Evolutionary conservation across 2,797 vertebrate genomes (phyloP).

Genomic region (Odontamblyopus rebecca): DNA sequence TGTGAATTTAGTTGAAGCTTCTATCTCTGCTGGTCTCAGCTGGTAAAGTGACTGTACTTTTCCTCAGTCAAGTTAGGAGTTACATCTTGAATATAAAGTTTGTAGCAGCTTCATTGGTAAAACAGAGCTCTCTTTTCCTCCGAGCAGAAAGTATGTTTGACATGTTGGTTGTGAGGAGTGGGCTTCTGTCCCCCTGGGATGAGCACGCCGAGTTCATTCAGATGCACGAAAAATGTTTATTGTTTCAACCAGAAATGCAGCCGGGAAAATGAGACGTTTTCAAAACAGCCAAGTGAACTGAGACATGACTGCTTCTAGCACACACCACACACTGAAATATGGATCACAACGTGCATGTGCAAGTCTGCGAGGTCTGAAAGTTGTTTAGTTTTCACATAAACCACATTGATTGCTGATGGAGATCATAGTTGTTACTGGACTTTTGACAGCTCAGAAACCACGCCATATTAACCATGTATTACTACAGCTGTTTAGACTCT

Average conservation of each 20-base stretch:
- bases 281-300: slow-evolving; percentile 4
- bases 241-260: slow-evolving; percentile 6
- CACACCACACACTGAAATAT: not conserved
- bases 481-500: slow-evolving; percentile 9
- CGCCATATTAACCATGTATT: not conserved
- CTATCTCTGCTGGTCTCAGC: no score
- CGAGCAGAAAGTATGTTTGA: slow-evolving; percentile 12
- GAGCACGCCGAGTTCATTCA: slow-evolving; percentile 14
- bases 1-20: no score
- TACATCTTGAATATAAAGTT: not conserved
- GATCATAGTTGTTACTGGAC: slow-evolving; percentile 1
- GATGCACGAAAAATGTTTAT: slow-evolving; percentile 4
- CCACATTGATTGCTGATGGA: not conserved
- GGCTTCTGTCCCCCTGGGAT: not conserved
- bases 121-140: not conserved
- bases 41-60: no score
- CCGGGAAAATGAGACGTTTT: slow-evolving; percentile 7
- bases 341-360: not conserved
- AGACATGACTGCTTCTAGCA: not conserved
- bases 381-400: not conserved
- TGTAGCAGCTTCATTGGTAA: not conserved
- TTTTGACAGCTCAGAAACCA: slow-evolving; percentile 6
- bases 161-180: slow-evolving; percentile 10
- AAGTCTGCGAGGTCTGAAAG: not conserved
- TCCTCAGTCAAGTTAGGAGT: no score